phyloP scores from a whole-genome alignment of 1,140 invertebrate genomes.

The Drosophila lacteicornis region DNA sequence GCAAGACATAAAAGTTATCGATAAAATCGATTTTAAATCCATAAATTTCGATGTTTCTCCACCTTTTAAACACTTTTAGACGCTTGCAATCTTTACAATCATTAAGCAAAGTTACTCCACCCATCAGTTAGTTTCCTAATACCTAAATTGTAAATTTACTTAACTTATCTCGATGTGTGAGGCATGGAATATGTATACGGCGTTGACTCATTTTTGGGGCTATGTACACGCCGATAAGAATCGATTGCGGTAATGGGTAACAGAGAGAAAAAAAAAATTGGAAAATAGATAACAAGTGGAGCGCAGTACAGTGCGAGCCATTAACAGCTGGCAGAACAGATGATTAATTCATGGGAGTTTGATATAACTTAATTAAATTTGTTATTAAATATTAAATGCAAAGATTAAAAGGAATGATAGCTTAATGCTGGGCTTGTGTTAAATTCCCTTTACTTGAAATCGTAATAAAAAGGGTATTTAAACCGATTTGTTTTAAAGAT shows the following conservation, averaged over 20 bases:
- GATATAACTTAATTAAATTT: neutral
- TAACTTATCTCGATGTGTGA: constrained; percentile 33
- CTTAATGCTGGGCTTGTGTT: no score
- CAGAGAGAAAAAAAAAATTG: neutral
- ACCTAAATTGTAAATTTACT: constrained; percentile 18
- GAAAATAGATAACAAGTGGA: constrained; percentile 9
- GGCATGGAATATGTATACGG: neutral
- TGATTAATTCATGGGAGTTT: no score
- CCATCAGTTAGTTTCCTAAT: neutral
- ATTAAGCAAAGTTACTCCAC: neutral
- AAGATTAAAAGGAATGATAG: no score
- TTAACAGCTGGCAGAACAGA: neutral
- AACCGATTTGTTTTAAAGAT: no score
- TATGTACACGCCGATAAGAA: constrained; percentile 29
- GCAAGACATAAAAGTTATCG: neutral
- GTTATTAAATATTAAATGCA: neutral
- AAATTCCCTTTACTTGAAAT: no score
- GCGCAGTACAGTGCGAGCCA: constrained; percentile 10
- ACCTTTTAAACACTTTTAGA: no score
- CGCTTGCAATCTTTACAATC: no score
- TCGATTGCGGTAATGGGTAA: constrained; percentile 17
- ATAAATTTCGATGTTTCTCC: no score
- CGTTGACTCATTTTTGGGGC: constrained; percentile 31
- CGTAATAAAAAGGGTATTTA: no score
- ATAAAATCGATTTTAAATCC: neutral